These are phyloP conservation scores for Drosophila percnosoma DNA, from an alignment of 2,888 invertebrate species.

Conservation along the genomic window DNA sequence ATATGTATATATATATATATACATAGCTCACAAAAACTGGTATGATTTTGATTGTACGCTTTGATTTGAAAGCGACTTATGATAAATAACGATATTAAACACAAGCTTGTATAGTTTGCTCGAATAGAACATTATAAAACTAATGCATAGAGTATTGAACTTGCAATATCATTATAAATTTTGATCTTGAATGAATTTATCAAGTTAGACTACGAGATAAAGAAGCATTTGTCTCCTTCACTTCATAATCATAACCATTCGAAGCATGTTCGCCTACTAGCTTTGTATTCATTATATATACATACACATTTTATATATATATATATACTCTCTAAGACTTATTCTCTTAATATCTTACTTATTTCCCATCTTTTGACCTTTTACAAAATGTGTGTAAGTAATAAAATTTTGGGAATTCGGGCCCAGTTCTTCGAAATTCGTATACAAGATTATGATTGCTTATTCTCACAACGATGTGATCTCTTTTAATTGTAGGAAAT, in stretches of 20 bases:
- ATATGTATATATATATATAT: too few species aligned
- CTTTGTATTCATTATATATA: neutral
- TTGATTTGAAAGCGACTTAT: neutral
- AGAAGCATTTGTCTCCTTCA: neutral
- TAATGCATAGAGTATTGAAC: neutral
- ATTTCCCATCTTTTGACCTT: neutral
- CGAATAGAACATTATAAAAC: neutral
- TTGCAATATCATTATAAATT: neutral
- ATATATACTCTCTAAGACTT: neutral
- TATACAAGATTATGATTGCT: neutral
- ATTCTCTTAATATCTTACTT: neutral
- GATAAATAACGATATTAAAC: neutral
- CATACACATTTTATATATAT: neutral
- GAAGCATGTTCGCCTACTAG: neutral
- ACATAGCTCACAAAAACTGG: neutral
- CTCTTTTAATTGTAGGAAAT: conserved; percentile 18
- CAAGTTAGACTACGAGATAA: neutral
- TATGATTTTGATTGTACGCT: neutral
- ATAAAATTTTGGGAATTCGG: neutral
- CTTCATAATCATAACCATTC: neutral
- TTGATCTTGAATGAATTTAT: neutral
- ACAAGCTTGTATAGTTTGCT: neutral
- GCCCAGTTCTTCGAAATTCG: neutral
- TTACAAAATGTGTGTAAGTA: neutral
- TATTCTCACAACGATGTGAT: conserved; percentile 2